Evolutionary conservation across 2,888 invertebrate genomes (phyloP).

Genomic region (Thyatira batis): DNA sequence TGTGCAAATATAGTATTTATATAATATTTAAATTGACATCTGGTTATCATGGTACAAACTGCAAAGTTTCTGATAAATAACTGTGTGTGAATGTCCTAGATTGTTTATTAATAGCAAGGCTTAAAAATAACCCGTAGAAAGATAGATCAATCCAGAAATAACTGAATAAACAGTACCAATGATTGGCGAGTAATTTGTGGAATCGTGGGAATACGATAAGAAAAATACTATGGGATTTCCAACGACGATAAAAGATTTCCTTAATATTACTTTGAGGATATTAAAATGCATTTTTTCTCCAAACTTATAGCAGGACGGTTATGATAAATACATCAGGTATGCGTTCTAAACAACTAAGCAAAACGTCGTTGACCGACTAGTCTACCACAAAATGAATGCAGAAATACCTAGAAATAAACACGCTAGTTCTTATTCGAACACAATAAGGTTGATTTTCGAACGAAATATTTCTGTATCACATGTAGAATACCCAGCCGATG

Average conservation of each 20-base stretch:
- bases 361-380: conserved; percentile 44
- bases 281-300: conserved; percentile 11
- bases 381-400: conserved; percentile 13
- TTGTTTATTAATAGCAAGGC: conserved; percentile 16
- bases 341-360: conserved; percentile 31
- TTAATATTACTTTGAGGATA: background rate
- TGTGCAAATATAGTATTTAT: too few relatives aligned
- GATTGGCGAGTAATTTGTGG: background rate
- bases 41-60: too few relatives aligned
- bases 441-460: background rate
- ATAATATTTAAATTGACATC: too few relatives aligned
- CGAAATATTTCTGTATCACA: background rate
- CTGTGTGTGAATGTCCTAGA: conserved; percentile 22
- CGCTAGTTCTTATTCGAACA: conserved; percentile 5
- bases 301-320: conserved; percentile 21
- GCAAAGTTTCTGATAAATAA: too few relatives aligned
- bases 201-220: background rate
- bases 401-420: conserved; percentile 16
- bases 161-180: too few relatives aligned
- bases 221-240: background rate
- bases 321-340: conserved; percentile 47
- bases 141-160: too few relatives aligned
- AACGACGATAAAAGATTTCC: background rate
- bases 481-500: background rate
- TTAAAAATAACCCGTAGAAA: background rate